Evolutionary conservation across 1,140 invertebrate species (phyloP).

Genomic region (Drosophila serrata): DNA sequence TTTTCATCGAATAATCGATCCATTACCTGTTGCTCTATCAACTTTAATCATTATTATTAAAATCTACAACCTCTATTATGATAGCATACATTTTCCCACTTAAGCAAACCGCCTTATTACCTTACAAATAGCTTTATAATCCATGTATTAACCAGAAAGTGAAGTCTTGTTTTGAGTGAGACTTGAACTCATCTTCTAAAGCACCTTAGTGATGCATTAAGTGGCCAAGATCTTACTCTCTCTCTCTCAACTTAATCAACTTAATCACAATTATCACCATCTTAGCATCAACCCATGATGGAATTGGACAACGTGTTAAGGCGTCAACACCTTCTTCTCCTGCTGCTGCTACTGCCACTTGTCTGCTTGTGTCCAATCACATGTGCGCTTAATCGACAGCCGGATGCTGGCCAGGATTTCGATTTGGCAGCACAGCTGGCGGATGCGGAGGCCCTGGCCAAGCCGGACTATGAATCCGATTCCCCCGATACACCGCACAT

Average conservation of each 20-base stretch:
- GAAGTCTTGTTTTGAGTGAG: not conserved
- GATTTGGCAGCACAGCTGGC: constrained; percentile 57
- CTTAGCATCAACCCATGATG: constrained; percentile 21
- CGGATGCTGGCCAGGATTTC: constrained; percentile 40
- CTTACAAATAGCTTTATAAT: not conserved
- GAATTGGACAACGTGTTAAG: constrained; percentile 19
- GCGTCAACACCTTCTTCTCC: constrained; percentile 6
- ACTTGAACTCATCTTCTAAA: not conserved
- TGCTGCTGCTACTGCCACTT: constrained; percentile 31
- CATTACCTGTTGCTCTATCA: not conserved
- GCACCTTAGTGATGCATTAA: constrained; percentile 5
- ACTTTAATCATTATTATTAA: constrained; percentile 25
- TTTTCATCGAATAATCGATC: constrained; percentile 5
- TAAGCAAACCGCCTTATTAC: not conserved
- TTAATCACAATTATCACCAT: constrained; percentile 24
- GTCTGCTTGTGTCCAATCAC: constrained; percentile 31
- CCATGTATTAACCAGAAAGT: not conserved
- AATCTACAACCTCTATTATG: constrained; percentile 4
- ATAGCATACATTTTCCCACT: not conserved
- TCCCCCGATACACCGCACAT: constrained; percentile 87
- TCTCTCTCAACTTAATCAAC: constrained; percentile 20
- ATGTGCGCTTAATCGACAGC: constrained; percentile 31
- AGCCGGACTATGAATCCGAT: constrained; percentile 28
- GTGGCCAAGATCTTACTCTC: not conserved
- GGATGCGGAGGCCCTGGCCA: constrained; percentile 49